phyloP scores from a whole-genome alignment of 2,888 invertebrate genomes.

The Halictus ligatus region DNA sequence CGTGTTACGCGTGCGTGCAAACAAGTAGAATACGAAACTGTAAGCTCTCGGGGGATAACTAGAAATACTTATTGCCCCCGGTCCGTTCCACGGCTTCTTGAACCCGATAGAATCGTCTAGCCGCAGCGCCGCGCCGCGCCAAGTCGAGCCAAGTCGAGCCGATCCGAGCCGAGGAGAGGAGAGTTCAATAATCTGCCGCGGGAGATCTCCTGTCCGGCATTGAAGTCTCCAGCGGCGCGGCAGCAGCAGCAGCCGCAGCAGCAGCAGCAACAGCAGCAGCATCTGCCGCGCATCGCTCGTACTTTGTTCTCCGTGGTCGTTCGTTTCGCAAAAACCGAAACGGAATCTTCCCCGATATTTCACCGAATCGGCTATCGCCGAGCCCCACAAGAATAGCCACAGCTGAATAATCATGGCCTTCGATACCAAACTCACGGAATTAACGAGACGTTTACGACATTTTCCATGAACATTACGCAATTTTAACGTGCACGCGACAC shows the following conservation, averaged over 20 bases:
- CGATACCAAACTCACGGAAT: neutral
- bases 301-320: slow-evolving; percentile 25
- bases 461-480: slow-evolving; percentile 5
- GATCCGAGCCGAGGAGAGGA: slow-evolving; percentile 32
- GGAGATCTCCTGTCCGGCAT: slow-evolving; percentile 75
- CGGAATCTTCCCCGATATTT: slow-evolving; percentile 6
- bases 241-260: neutral
- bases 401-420: neutral
- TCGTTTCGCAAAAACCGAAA: slow-evolving; percentile 37
- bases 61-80: slow-evolving; percentile 61
- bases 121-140: slow-evolving; percentile 13
- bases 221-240: slow-evolving; percentile 78
- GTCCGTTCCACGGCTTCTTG: slow-evolving; percentile 51
- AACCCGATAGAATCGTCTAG: slow-evolving; percentile 65
- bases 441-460: neutral
- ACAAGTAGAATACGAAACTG: slow-evolving; percentile 47
- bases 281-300: slow-evolving; percentile 26
- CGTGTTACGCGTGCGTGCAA: slow-evolving; percentile 55
- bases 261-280: slow-evolving; percentile 23
- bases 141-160: neutral
- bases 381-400: neutral
- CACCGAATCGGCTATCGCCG: slow-evolving; percentile 24
- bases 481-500: slow-evolving; percentile 13
- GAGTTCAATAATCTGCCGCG: slow-evolving; percentile 69
- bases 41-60: slow-evolving; percentile 34